Conservation (phyloP, 2,113 vertebrate genomes). For the Dunckerocampus dactyliophorus region DNA sequence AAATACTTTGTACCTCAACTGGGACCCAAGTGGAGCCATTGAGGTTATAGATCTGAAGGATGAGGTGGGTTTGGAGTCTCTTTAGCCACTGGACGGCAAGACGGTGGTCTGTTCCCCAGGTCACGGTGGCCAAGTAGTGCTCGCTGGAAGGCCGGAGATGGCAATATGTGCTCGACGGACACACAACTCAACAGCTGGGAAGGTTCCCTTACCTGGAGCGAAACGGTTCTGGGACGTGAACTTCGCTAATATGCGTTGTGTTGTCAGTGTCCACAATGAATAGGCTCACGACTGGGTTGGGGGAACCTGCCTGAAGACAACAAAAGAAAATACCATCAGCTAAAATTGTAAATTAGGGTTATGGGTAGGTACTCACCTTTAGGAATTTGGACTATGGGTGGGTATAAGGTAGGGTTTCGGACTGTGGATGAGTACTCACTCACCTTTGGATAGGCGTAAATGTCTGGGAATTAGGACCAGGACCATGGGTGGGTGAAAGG, state of each 20-base stretch:
- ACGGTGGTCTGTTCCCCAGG: constrained; percentile 82
- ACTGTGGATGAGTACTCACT: too few relatives aligned
- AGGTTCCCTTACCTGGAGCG: constrained; percentile 72
- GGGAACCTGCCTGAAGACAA: constrained; percentile 82
- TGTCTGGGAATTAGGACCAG: background rate
- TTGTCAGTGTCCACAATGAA: constrained; percentile 79
- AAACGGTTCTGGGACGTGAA: constrained; percentile 75
- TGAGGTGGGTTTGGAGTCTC: constrained; percentile 83
- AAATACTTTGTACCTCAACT: constrained; percentile 36
- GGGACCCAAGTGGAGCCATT: constrained; percentile 39
- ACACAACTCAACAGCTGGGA: background rate
- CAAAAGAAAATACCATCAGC: background rate
- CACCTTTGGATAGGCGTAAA: too few relatives aligned
- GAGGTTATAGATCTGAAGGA: constrained; percentile 80
- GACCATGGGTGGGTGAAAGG: too few relatives aligned
- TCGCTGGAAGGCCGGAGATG: constrained; percentile 71
- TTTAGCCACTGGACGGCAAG: constrained; percentile 89
- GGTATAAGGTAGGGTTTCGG: too few relatives aligned
- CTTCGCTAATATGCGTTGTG: constrained; percentile 55
- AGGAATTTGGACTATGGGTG: too few relatives aligned
- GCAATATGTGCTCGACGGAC: background rate
- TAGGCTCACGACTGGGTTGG: constrained; percentile 83
- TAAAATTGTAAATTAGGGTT: background rate
- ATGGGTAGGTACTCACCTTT: background rate
- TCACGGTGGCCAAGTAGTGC: constrained; percentile 87